Evolutionary conservation across 1,140 invertebrate genomes (phyloP), one percentile per base, ranked within the genome.

Genomic region (Reticulitermes speratus): DNA sequence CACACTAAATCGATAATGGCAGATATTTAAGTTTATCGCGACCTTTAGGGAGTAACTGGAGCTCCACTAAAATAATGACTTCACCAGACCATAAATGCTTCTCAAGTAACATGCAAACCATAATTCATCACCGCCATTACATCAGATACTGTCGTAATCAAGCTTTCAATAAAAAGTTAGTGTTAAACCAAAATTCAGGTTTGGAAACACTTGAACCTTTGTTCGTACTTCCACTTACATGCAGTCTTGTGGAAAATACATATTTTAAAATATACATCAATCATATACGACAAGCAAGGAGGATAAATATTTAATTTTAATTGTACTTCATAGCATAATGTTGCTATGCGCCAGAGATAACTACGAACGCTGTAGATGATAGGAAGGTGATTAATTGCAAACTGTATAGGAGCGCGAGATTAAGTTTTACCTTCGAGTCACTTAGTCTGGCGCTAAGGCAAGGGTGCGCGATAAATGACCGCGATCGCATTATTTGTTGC

Each of bases 231-330:
- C 55, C 55, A 14, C 55, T 6, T 19, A 59, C 14, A 59, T 5
- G 55, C 38, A 38, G 38, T 75, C 65, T 75, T 75, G 65, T 30
- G n/a, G n/a, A 75, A 75, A 75, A 75, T 30, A 75, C 0, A 30
- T 8, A 0, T 75, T 75, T 7, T 5, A 30, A 75, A 59, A 75
- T 6, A 75, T 75, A 9, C 65, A 75, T 75, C 25, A 30, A 75
- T 75, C 65, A 75, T 9, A n/a, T 75, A 16, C 12, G 65, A 75
- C 65, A 75, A 75, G 65, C 8, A 1, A 30, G 9, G 65, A n/a
- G 65, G 7, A 75, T 75, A 75, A 75, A 75, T 75, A 75, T 75
- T 75, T 75, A 75, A 75, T 75, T 75, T 75, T 75, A 75, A 75
- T 75, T 75, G 65, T 75, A 75, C 16, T n/a, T 75, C 65, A 75